Base-by-base conservation (phyloP, 2,797 vertebrate species). In the Gymnothorax reevesii region DNA sequence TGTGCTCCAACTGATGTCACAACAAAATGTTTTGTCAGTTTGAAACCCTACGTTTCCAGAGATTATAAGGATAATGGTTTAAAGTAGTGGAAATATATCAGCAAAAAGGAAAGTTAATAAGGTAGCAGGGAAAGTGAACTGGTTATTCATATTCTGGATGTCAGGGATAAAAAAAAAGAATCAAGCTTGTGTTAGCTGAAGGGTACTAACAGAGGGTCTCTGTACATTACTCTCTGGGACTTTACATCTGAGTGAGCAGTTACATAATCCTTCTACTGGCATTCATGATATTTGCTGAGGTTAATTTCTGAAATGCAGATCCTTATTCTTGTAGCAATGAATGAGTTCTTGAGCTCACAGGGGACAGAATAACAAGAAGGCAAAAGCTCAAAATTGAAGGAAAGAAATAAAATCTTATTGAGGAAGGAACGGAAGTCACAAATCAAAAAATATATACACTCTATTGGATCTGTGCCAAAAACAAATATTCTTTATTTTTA, bases 121-220 rank as follows among this genome's bases (percentile, higher is more conserved):
- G 7, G 8, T 73, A 60, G 66, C 52, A 84, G 25, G 49, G 62
- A 25, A 73, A 71, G 84, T 73, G 64, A 84, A 82, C 79, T 57
- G n/a, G 33, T 86, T 42, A 57, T 69, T 86, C 15, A 54, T 57
- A 42, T 86, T 86, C 71, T 86, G 85, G 85, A 54, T 75, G 49
- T 54, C 12, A 12, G 77, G 77, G 85, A 83, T 49, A 27, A 57
- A 83, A 59, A 59, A 42, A 6, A 75, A 57, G 20, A n/a, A 49
- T 49, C 79, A 42, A 25, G 85, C 22, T 20, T 20, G 71, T 86
- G 62, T 83, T 52, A 86, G 77, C 85, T 33, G 25, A n/a, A 25
- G n/a, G 22, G 64, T 42, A 71, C 77, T 71, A 49, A 86, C 80
- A 86, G 85, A 86, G 80, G 57, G 0, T 54, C 85, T 69, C 77